These are phyloP conservation scores for Platichthys stellatus DNA, from an alignment of 2,113 vertebrate genomes.

Conservation along the genomic window DNA sequence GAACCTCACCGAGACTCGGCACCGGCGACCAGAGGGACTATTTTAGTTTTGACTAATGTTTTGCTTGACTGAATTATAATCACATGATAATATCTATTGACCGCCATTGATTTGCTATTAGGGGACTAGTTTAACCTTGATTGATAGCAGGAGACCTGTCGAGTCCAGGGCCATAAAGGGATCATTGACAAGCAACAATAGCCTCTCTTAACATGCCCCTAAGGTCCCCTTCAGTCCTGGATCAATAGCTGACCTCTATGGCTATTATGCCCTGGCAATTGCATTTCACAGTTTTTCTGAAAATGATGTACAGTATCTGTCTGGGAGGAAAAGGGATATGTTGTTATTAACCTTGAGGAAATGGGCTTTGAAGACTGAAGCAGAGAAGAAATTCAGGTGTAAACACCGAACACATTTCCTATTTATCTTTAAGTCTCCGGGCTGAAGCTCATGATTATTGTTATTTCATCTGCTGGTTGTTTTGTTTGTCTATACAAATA, in stretches of 20 bases:
- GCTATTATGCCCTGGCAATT: slow-evolving; percentile 70
- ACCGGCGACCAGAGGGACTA: slow-evolving; percentile 12
- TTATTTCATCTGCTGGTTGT: not conserved
- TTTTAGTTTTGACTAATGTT: slow-evolving; percentile 68
- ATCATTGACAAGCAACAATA: slow-evolving; percentile 80
- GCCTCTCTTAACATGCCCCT: slow-evolving; percentile 73
- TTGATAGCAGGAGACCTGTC: slow-evolving; percentile 60
- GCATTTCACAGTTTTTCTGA: slow-evolving; percentile 61
- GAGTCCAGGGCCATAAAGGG: slow-evolving; percentile 75
- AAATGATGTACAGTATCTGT: slow-evolving; percentile 69
- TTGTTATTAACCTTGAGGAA: slow-evolving; percentile 60
- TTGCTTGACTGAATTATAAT: slow-evolving; percentile 70
- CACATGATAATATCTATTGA: slow-evolving; percentile 78
- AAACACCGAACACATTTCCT: not conserved
- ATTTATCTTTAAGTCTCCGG: not conserved
- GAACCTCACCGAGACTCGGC: not conserved
- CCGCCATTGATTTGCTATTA: slow-evolving; percentile 76
- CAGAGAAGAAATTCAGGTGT: not conserved
- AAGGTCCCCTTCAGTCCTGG: slow-evolving; percentile 69
- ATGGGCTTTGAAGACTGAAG: slow-evolving; percentile 24
- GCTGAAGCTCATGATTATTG: not conserved
- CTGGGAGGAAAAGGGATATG: slow-evolving; percentile 23
- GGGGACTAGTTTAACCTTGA: slow-evolving; percentile 78
- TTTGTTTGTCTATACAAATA: not conserved
- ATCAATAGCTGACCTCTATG: slow-evolving; percentile 80